These are phyloP conservation scores for Aegypius monachus DNA, from an alignment of 2,113 vertebrate genomes.

Conservation along the genomic window DNA sequence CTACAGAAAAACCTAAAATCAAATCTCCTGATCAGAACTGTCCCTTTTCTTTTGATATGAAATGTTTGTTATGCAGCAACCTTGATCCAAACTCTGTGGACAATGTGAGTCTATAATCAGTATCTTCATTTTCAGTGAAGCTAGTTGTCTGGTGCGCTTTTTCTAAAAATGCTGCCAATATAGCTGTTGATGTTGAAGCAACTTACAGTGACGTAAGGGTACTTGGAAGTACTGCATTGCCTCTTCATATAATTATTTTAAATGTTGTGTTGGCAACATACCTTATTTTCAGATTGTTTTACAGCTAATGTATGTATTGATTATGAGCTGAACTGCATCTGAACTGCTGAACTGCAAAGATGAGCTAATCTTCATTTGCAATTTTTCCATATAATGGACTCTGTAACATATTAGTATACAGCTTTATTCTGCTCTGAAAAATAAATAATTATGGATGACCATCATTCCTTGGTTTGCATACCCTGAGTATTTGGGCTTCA, in stretches of 20 bases:
- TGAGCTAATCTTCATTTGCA: neutral
- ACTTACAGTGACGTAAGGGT: neutral
- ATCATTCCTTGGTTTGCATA: neutral
- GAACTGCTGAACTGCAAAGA: neutral
- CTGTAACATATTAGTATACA: neutral
- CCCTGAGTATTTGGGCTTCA: neutral
- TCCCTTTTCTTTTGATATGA: neutral
- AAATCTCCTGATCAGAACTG: neutral
- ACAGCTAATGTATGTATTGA: neutral
- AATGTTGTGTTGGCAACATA: neutral
- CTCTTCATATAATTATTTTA: conserved; percentile 20
- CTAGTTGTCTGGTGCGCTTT: neutral
- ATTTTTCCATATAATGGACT: neutral
- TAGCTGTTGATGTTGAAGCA: neutral
- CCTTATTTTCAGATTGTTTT: conserved; percentile 4
- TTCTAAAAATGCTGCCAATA: neutral
- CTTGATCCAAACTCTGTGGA: neutral
- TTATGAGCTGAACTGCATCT: neutral
- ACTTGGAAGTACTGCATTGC: neutral
- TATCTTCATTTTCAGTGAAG: neutral
- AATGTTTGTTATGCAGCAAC: neutral
- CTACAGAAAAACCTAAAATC: neutral
- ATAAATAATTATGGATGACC: neutral
- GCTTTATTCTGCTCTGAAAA: neutral
- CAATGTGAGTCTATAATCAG: neutral